phyloP scores from a whole-genome alignment of 2,888 invertebrate genomes.

The Drepana falcataria region DNA sequence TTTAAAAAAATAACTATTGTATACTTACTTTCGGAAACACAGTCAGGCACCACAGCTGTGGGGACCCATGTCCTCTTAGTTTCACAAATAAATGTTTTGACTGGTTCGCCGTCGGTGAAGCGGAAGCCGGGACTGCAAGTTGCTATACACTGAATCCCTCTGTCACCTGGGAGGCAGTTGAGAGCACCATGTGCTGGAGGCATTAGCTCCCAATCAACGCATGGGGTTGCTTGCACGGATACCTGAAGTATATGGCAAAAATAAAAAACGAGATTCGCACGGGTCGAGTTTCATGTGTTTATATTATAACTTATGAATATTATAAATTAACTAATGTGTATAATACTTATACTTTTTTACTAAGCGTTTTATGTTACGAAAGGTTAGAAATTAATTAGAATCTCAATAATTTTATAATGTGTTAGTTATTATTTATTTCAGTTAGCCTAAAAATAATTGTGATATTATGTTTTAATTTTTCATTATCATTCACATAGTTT shows the following conservation, averaged over 20 bases:
- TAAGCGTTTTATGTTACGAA: too few species aligned
- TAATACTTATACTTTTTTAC: too few species aligned
- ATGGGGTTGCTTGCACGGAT: constrained; percentile 94
- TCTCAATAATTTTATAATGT: too few species aligned
- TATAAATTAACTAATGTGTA: too few species aligned
- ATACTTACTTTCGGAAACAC: constrained; percentile 91
- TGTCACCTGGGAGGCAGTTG: constrained; percentile 90
- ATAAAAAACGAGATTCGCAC: constrained; percentile 37
- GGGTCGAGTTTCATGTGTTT: too few species aligned
- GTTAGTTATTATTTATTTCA: too few species aligned
- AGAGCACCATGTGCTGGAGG: constrained; percentile 93
- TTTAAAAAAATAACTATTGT: background rate
- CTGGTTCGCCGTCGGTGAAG: constrained; percentile 93
- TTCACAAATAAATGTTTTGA: constrained; percentile 92
- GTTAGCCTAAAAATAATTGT: too few species aligned
- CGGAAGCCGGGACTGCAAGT: constrained; percentile 93
- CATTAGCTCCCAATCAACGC: constrained; percentile 95
- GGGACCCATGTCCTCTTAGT: constrained; percentile 91
- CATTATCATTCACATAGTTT: too few species aligned
- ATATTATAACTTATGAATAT: too few species aligned
- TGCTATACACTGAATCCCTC: constrained; percentile 91
- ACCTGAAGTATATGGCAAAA: constrained; percentile 63
- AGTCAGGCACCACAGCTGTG: constrained; percentile 93
- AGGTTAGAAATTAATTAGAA: too few species aligned
- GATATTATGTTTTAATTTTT: too few species aligned